Evolutionary conservation across 2,113 vertebrate species (phyloP), one percentile per base, ranked within the genome.

Genomic region (Sebastes schlegelii): DNA sequence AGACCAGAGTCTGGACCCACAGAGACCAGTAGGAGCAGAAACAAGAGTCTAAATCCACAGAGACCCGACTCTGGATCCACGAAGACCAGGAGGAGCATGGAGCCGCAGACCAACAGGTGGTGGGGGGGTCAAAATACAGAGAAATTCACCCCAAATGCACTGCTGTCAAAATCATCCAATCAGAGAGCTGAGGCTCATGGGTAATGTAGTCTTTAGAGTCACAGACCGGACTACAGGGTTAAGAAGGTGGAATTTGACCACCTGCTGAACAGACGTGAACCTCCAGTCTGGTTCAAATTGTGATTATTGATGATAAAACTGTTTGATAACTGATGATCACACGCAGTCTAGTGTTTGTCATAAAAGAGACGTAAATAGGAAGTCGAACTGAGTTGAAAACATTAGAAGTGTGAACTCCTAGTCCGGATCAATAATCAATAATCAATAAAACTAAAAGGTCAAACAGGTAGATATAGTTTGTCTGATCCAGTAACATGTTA

Each of bases 21-120:
- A 51, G 49, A 17, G 49, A 48, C 46, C 46, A 48, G 11, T 3
- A 12, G 46, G 10, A 52, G 14, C 16, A 7, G 51, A 17, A 16
- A 52, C 51, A 2, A 52, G 6, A 16, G 16, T 17, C 51, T 8
- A 16, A 6, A 54, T 16, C 16, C 51, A 19, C 17, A 54, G 51
- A 54, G 51, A 19, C 16, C 51, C 17, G 51, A 60, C 65, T 5
- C 21, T 0, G 16, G 51, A 57, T n/a, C 74, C 63, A 26, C 5
- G 54, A 13, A 14, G 21, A 55, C 40, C 49, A 3, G 69, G 43
- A 17, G 11, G 42, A 58, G 19, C 10, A 10, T 19, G 17, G 75
- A 66, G 72, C 63, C 2, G 2, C 82, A 85, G 76, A 83, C 77
- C 3, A 42, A 55, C 72, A 5, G 74, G 54, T n/a, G 34, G 34